A percentile compares a stretch with the other conserved stretches of the same genome.
phyloP scores from a whole-genome alignment of 2,113 vertebrate genomes.

The Hemibagrus wyckioides region DNA sequence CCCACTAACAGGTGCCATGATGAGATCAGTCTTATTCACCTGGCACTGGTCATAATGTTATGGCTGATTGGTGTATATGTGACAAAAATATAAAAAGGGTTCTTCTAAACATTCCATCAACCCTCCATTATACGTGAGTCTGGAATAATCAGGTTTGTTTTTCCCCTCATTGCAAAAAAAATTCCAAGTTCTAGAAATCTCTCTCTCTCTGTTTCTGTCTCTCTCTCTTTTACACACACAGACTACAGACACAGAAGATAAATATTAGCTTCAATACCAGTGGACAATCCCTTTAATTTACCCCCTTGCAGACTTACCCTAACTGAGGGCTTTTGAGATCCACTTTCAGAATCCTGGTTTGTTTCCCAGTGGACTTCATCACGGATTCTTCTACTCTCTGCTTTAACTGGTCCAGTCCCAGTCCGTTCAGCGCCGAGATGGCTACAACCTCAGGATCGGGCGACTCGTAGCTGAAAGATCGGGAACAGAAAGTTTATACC shows the following conservation, averaged over 20 bases:
- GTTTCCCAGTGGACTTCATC: conserved; percentile 76
- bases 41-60: no score
- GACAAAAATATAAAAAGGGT: no score
- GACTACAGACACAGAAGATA: not conserved
- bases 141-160: not conserved
- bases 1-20: no score
- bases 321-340: conserved; percentile 81
- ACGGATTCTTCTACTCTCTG: conserved; percentile 75
- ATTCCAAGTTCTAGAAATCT: not conserved
- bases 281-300: not conserved
- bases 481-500: no score
- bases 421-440: conserved; percentile 80
- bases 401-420: conserved; percentile 78
- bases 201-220: no score
- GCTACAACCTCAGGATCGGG: conserved; percentile 65
- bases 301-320: conserved; percentile 71
- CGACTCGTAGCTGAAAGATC: conserved; percentile 70
- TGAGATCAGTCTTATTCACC: no score
- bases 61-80: no score
- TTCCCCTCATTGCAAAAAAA: not conserved
- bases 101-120: no score
- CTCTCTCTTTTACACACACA: no score
- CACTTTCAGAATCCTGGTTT: conserved; percentile 73
- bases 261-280: not conserved
- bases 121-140: not conserved